Percentiles rank a stretch among this genome's conserved stretches.
These are phyloP conservation scores for Hyperopisus bebe DNA, from an alignment of 2,113 vertebrate genomes.

Conservation along the genomic window DNA sequence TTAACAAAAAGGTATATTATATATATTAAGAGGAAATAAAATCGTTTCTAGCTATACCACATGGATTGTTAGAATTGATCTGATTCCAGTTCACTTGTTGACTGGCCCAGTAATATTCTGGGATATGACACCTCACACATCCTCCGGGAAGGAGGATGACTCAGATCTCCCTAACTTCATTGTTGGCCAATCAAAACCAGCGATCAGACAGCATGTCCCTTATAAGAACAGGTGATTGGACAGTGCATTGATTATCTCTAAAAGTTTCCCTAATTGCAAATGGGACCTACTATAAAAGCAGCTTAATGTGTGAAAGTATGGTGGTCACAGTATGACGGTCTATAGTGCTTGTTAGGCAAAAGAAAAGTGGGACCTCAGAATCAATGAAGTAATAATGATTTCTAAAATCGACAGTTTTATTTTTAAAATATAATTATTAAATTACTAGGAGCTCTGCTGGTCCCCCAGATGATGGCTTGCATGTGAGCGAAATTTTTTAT, in stretches of 20 bases:
- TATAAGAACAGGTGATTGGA: not conserved
- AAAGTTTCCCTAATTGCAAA: not conserved
- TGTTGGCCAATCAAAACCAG: not conserved
- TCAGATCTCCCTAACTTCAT: not conserved
- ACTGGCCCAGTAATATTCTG: not conserved
- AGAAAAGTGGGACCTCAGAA: not conserved
- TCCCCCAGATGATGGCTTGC: not conserved
- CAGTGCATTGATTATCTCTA: not conserved
- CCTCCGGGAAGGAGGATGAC: not conserved
- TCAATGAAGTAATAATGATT: not conserved
- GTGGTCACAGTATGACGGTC: not conserved
- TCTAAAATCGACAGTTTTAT: not conserved
- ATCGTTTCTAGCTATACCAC: not conserved
- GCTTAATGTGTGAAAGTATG: not conserved
- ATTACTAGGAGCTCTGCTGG: not conserved
- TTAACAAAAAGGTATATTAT: not conserved
- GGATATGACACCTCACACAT: not conserved
- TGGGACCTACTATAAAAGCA: not conserved
- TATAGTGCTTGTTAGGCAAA: not conserved
- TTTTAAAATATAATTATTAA: not conserved
- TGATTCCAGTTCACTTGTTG: not conserved
- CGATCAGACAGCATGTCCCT: not conserved
- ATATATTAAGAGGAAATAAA: not conserved
- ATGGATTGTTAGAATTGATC: not conserved
- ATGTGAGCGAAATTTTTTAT: not conserved